Percentiles rank a stretch among this genome's conserved stretches.
These are phyloP conservation scores for Procambarus virginalis DNA, from an alignment of 1,140 invertebrate species.

Conservation along the genomic window DNA sequence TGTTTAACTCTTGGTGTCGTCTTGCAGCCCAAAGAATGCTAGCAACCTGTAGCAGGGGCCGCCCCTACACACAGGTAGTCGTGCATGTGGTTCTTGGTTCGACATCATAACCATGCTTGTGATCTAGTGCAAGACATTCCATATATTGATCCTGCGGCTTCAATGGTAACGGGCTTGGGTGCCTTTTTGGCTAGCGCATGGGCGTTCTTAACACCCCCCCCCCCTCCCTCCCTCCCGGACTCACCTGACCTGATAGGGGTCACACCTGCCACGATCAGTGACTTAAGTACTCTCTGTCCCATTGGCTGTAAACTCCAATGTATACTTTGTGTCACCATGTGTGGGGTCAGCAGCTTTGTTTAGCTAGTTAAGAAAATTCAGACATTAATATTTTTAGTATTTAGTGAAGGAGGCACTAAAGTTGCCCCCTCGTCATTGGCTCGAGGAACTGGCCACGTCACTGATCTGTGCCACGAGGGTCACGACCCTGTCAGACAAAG, in stretches of 20 bases:
- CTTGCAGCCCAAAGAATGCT: conserved; percentile 48
- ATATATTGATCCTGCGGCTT: conserved; percentile 50
- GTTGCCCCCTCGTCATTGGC: no score
- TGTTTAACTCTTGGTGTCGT: conserved; percentile 35
- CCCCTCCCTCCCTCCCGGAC: not conserved
- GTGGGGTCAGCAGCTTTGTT: no score
- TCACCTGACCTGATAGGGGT: not conserved
- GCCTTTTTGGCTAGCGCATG: conserved; percentile 19
- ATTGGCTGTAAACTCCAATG: no score
- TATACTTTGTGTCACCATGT: no score
- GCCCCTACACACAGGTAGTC: conserved; percentile 30
- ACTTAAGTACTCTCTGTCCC: not conserved
- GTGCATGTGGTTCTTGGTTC: conserved; percentile 37
- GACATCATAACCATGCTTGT: conserved; percentile 52
- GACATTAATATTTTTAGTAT: no score
- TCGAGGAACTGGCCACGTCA: not conserved
- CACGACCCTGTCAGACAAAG: not conserved
- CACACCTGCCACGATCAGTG: not conserved
- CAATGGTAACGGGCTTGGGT: conserved; percentile 46
- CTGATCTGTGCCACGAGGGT: not conserved
- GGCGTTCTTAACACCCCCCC: not conserved
- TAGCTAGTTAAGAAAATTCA: no score
- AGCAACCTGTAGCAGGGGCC: conserved; percentile 43
- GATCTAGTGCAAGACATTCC: conserved; percentile 46
- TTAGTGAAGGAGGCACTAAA: no score